Conservation (phyloP, 1,140 invertebrate genomes). For the Chironomus striatipennis region DNA sequence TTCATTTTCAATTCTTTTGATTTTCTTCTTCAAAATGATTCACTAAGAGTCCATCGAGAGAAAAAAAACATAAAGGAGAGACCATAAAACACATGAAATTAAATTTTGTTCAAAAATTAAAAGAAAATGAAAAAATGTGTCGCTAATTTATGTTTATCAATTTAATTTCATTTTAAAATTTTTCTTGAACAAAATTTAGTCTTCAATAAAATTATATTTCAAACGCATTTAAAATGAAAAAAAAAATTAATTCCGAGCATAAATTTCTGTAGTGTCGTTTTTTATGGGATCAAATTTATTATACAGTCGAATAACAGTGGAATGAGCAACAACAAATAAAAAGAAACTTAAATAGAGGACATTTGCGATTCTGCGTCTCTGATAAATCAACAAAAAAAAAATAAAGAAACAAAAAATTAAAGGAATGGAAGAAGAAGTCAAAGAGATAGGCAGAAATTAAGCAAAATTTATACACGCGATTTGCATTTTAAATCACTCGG, state of each 20-base stretch:
- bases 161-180: background rate
- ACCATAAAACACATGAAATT: background rate
- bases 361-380: background rate
- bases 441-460: background rate
- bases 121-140: slow-evolving; percentile 2
- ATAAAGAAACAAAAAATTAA: background rate
- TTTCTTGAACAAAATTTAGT: background rate
- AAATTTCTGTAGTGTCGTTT: background rate
- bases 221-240: background rate
- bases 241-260: background rate
- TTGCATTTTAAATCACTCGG: slow-evolving; percentile 8
- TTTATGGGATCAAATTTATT: background rate
- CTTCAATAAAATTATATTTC: background rate
- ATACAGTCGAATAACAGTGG: background rate
- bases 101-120: no score
- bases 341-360: background rate
- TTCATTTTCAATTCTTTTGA: no score
- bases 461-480: background rate
- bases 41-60: no score
- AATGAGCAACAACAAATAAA: no score
- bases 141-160: slow-evolving; percentile 9
- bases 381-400: background rate
- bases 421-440: background rate
- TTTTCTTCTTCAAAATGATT: no score
- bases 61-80: no score